Evolutionary conservation across 2,888 invertebrate species (phyloP), one percentile per base, ranked within the genome.

Genomic region (Athripsodes cinereus): DNA sequence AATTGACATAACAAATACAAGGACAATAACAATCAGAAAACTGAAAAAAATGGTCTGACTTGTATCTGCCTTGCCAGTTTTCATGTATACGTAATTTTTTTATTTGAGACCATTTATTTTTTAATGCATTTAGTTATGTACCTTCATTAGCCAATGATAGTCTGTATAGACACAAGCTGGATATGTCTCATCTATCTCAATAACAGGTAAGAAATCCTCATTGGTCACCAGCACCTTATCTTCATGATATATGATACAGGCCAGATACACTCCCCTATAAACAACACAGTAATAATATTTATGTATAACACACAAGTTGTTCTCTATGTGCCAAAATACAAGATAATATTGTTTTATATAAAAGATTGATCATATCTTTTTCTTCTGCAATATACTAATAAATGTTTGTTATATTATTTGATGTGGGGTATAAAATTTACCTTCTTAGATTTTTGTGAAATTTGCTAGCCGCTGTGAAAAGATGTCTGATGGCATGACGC

Each of bases 141-240:
- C 89, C 84, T 96, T 96, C 90, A 98, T 94, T 21, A 98, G 81
- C 98, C 98, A 99, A 71, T 97, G 92, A 73, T 96, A 92, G 74
- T 98, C 98, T 61, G 86, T 87, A 71, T 95, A 88, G 63, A 96
- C 86, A 65, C 92, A 90, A 67, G 90, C 90, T 48, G 95, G 92
- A 72, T 93, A 96, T 31, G 92, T 92, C 74, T 97, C 97, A 71
- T 97, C 97, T 52, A 98, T 92, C 78, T 97, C 96, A 67, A 98
- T 90, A 60, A 96, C 92, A 0, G 98, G 98, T 61, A 98, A 80
- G 73, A 93, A 94, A 72, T 99, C 98, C 74, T 98, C 98, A 67
- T 94, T 94, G 34, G 98, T 98, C 58, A 96, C 93, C 67, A 98
- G 79, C 52, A 99, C 88, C 71, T 92, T 93, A 72, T 98, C 96